Percentiles rank a stretch among this genome's conserved stretches.
Evolutionary conservation across 2,797 vertebrate genomes (phyloP).

Genomic region (Picus viridis): DNA sequence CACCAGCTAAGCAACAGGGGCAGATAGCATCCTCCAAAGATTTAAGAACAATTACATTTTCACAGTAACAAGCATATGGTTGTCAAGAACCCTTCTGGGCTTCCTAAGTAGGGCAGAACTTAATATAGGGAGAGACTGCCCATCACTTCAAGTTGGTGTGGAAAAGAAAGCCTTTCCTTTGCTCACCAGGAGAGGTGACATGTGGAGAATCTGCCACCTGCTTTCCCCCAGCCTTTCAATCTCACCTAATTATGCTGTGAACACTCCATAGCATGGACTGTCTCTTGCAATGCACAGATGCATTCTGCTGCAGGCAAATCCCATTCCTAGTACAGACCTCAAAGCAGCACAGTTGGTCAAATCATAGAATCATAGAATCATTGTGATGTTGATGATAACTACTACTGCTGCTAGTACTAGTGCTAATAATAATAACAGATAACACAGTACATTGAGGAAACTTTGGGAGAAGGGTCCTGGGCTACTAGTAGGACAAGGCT

Average conservation of each 20-base stretch:
- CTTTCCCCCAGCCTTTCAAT: neutral
- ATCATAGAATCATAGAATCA: neutral
- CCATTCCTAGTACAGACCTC: neutral
- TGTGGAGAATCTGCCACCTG: neutral
- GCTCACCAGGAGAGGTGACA: neutral
- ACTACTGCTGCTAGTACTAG: too few species aligned
- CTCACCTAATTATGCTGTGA: neutral
- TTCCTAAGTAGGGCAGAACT: neutral
- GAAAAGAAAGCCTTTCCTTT: neutral
- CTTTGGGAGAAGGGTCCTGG: neutral
- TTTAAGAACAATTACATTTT: neutral
- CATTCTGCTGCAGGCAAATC: neutral
- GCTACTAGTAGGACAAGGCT: neutral
- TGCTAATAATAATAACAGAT: neutral
- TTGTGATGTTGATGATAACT: neutral
- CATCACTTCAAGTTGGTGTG: neutral
- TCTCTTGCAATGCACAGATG: neutral
- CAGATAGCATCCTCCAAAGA: neutral
- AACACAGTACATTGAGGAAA: neutral
- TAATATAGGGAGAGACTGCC: neutral
- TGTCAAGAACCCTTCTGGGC: neutral
- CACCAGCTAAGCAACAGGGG: neutral
- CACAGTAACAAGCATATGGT: neutral
- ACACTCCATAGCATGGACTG: neutral
- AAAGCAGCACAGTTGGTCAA: neutral